Base-by-base conservation (phyloP, 2,888 invertebrate species). In the Chesias legatella region DNA sequence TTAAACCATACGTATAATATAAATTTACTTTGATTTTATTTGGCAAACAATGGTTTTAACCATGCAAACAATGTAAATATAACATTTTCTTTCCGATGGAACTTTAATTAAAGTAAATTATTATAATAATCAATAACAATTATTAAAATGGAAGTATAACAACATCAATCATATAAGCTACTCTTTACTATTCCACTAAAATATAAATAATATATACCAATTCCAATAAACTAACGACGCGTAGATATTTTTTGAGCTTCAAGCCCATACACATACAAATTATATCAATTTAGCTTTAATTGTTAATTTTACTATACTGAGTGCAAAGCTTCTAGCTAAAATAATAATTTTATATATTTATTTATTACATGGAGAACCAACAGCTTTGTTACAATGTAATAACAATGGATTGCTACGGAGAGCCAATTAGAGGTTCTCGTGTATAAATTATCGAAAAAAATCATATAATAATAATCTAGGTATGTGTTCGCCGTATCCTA, bases 181-280 rank as follows among this genome's bases (percentile, higher is more conserved):
- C 30, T 48, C 49, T 48, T 27, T 54, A 52, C 54, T 42, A 58
- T 48, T 17, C 48, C 42, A 54, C 51, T 64, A 60, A 63, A 60
- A 56, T 63, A 67, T 33, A 61, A 58, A 56, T 58, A 56, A 50
- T 67, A 66, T 63, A 68, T 41, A 35, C 40, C 60, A 53, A 53
- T 51, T 50, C 34, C 31, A 42, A 43, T 54, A 51, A 49, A 44
- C 33, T 37, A 32, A 35, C 32, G 25, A 32, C 37, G 58, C 21
- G 54, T 70, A 60, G 53, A 56, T 53, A 49, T 56, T 60, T 67
- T 32, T 57, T 58, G 62, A 61, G 57, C 70, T 71, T 58, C 26
- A 44, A 72, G 68, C 58, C 63, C 67, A 43, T 51, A 59, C 59
- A 54, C 60, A 25, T 33, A 21, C 13, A 36, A 43, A 38, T 9